Percentiles rank a stretch among this genome's conserved stretches.
Evolutionary conservation across 2,888 invertebrate genomes (phyloP).

Genomic region (Apamea sordens): DNA sequence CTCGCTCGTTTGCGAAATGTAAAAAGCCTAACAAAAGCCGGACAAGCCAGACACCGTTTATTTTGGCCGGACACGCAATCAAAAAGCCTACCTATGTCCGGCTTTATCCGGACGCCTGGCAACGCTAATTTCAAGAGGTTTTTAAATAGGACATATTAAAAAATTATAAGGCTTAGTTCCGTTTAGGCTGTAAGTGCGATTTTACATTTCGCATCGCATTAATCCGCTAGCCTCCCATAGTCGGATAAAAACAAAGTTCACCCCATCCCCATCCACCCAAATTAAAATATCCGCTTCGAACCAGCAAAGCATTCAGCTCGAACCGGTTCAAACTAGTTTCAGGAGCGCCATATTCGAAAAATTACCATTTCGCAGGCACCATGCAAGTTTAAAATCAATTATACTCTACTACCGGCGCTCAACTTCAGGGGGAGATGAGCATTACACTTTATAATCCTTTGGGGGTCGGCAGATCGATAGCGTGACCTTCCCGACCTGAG

Average conservation of each 20-base stretch:
- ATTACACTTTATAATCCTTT: slow-evolving; percentile 64
- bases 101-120: too few relatives aligned
- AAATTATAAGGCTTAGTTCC: neutral
- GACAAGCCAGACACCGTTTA: too few relatives aligned
- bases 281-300: slow-evolving; percentile 63
- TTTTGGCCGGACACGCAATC: too few relatives aligned
- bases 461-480: slow-evolving; percentile 60
- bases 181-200: neutral
- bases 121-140: neutral
- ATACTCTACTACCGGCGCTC: slow-evolving; percentile 52
- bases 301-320: slow-evolving; percentile 41
- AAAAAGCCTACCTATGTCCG: too few relatives aligned
- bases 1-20: too few relatives aligned
- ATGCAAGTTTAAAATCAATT: slow-evolving; percentile 69
- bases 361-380: slow-evolving; percentile 65
- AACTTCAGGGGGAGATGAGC: slow-evolving; percentile 59
- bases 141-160: neutral
- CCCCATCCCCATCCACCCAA: slow-evolving; percentile 14
- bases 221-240: neutral
- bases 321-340: slow-evolving; percentile 60
- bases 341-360: slow-evolving; percentile 64
- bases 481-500: slow-evolving; percentile 52
- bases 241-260: slow-evolving; percentile 54
- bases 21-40: too few relatives aligned
- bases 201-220: neutral